phyloP scores from a whole-genome alignment of 2,888 invertebrate species.

The Agriopis leucophaearia region DNA sequence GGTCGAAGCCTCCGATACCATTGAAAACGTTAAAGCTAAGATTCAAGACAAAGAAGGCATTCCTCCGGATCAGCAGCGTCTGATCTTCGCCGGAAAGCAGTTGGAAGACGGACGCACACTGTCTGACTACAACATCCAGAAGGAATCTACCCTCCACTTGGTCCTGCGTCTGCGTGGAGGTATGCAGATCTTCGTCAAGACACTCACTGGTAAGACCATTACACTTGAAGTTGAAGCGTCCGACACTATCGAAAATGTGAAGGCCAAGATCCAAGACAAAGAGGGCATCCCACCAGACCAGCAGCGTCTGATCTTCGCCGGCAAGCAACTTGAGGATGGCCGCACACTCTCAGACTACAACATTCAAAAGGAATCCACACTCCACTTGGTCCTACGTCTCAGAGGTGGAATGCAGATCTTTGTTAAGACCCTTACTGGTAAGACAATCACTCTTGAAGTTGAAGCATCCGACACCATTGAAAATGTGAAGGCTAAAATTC shows the following conservation, averaged over 20 bases:
- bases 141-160: constrained; percentile 70
- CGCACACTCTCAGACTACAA: constrained; percentile 75
- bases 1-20: constrained; percentile 71
- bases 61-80: constrained; percentile 72
- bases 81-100: constrained; percentile 74
- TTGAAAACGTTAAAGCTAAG: constrained; percentile 74
- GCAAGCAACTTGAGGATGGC: constrained; percentile 74
- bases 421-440: constrained; percentile 70
- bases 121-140: constrained; percentile 74
- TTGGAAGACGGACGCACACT: constrained; percentile 72
- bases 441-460: constrained; percentile 71
- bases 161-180: constrained; percentile 71
- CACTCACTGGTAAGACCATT: constrained; percentile 74
- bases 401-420: constrained; percentile 74
- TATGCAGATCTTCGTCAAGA: constrained; percentile 77
- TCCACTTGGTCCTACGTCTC: constrained; percentile 71
- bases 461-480: constrained; percentile 70
- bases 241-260: constrained; percentile 75
- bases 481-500: constrained; percentile 73
- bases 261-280: constrained; percentile 75
- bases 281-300: constrained; percentile 77
- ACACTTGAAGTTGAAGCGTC: constrained; percentile 72
- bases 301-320: constrained; percentile 73
- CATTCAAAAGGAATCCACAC: constrained; percentile 75
- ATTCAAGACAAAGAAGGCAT: constrained; percentile 75